A percentile compares a stretch with the other conserved stretches of the same genome.
Conservation (phyloP, 2,113 vertebrate genomes). For the Tragelaphus strepsiceros region DNA sequence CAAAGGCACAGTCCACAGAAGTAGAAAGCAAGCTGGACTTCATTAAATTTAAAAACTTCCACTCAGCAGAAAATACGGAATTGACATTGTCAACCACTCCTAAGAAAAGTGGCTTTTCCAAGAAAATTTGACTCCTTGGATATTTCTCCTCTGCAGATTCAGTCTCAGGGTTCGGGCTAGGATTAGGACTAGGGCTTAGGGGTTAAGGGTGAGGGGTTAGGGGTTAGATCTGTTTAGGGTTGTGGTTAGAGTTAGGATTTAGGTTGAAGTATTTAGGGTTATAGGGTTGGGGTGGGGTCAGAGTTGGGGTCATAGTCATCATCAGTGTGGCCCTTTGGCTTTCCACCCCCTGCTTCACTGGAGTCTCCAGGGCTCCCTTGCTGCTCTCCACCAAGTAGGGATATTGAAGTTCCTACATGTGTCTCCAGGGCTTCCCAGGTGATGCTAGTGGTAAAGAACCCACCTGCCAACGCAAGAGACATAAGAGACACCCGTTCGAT, state of each 20-base stretch:
- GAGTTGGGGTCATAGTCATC: neutral
- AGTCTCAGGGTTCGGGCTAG: neutral
- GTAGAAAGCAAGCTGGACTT: neutral
- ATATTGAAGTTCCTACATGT: accelerated
- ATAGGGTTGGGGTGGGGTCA: neutral
- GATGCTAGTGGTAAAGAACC: neutral
- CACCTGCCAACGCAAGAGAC: neutral
- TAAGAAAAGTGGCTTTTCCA: neutral
- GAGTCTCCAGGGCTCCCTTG: neutral
- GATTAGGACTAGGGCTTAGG: neutral
- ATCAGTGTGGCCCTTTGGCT: too few relatives aligned
- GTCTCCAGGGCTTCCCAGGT: neutral
- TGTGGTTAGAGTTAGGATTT: accelerated
- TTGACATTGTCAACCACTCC: neutral
- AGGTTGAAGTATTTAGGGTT: neutral
- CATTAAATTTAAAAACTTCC: neutral
- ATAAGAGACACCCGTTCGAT: neutral
- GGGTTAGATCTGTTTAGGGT: neutral
- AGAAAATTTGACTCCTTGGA: neutral
- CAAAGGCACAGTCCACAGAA: neutral
- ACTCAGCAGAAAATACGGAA: neutral
- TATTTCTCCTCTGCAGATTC: neutral
- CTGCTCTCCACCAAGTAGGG: neutral
- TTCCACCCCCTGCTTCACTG: neutral
- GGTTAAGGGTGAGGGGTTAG: neutral